Percentiles rank a stretch among this genome's conserved stretches.
Evolutionary conservation across 2,797 vertebrate species (phyloP).

Genomic region (Microctenopoma stevenorrisi): DNA sequence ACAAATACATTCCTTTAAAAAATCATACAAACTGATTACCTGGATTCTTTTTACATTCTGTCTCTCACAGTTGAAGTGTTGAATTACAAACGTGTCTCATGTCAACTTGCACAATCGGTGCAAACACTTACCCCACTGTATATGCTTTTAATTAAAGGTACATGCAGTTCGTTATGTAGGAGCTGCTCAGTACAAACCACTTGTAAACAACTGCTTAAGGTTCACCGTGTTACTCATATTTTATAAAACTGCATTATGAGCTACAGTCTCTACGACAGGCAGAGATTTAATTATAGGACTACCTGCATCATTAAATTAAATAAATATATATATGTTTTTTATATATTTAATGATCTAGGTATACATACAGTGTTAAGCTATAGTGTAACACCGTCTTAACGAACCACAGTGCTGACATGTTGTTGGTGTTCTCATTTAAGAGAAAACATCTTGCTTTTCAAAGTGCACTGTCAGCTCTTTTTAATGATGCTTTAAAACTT

Average conservation of each 20-base stretch:
- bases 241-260: background rate
- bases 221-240: constrained; percentile 3
- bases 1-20: too few species aligned
- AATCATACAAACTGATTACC: too few species aligned
- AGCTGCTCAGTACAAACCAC: background rate
- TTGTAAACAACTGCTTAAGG: background rate
- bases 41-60: too few species aligned
- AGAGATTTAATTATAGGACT: constrained; percentile 2
- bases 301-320: too few species aligned
- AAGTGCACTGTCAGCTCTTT: constrained; percentile 59
- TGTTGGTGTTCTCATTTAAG: constrained; percentile 6
- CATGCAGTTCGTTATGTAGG: background rate
- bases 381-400: background rate
- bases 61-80: too few species aligned
- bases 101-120: too few species aligned
- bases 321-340: too few species aligned
- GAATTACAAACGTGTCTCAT: too few species aligned
- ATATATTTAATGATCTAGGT: too few species aligned
- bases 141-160: background rate
- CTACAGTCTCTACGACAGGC: background rate
- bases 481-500: constrained; percentile 67
- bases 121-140: too few species aligned
- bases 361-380: background rate
- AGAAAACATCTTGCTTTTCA: constrained; percentile 26
- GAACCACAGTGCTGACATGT: constrained; percentile 2